Evolutionary conservation across 1,140 invertebrate species (phyloP).

Genomic region (Drosophila pectinifera): DNA sequence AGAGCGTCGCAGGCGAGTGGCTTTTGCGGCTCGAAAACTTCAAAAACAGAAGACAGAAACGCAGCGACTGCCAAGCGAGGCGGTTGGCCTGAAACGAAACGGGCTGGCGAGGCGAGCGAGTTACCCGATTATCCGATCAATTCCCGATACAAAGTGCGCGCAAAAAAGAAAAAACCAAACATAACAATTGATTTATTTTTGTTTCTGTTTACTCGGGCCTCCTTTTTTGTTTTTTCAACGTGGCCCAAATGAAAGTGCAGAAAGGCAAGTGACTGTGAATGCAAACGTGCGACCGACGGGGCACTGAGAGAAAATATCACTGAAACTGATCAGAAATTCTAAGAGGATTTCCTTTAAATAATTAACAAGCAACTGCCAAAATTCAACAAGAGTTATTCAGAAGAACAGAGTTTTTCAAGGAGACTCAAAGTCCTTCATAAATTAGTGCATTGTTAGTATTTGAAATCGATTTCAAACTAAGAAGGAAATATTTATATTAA

Average conservation of each 20-base stretch:
- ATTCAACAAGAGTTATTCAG: too few species aligned
- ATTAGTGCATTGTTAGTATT: too few species aligned
- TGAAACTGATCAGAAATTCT: background rate
- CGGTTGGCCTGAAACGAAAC: slow-evolving; percentile 61
- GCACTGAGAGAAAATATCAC: slow-evolving; percentile 16
- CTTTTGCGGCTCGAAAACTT: slow-evolving; percentile 64
- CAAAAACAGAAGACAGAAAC: slow-evolving; percentile 52
- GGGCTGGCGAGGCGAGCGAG: slow-evolving; percentile 25
- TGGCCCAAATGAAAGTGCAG: slow-evolving; percentile 70
- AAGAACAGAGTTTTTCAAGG: too few species aligned
- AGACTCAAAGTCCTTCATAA: too few species aligned
- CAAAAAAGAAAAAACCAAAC: background rate
- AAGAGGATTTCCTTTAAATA: background rate
- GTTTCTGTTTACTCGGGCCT: slow-evolving; percentile 10
- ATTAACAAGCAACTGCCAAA: too few species aligned
- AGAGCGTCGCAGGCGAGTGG: slow-evolving; percentile 73
- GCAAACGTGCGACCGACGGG: slow-evolving; percentile 37
- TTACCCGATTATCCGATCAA: slow-evolving; percentile 29
- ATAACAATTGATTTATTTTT: slow-evolving; percentile 47
- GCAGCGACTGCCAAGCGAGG: slow-evolving; percentile 81
- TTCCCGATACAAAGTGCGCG: slow-evolving; percentile 20
- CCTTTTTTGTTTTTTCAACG: slow-evolving; percentile 18
- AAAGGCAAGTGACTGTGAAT: slow-evolving; percentile 34
- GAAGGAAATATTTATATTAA: too few species aligned
- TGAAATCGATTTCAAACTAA: too few species aligned